Conservation (phyloP, 2,113 vertebrate species). For the Nematolebias whitei region DNA sequence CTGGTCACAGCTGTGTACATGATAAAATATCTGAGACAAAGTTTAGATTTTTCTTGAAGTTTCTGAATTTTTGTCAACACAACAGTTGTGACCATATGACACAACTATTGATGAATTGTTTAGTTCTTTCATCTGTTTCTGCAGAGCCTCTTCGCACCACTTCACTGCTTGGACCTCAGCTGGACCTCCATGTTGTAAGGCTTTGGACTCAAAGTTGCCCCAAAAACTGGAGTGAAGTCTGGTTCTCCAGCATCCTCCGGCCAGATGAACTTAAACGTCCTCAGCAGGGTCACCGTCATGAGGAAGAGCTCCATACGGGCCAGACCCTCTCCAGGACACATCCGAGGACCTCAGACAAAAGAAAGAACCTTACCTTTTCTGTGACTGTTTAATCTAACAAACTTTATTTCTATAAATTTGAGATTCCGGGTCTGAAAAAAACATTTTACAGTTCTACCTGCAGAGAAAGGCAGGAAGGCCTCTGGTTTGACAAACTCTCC, state of each 20-base stretch:
- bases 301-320: conserved; percentile 66
- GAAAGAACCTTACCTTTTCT: not conserved
- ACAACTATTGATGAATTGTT: too few relatives aligned
- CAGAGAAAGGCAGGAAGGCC: conserved; percentile 71
- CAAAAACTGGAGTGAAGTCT: conserved; percentile 10
- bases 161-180: not conserved
- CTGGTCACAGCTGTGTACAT: too few relatives aligned
- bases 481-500: conserved; percentile 72
- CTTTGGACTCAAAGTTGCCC: conserved; percentile 11
- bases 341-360: conserved; percentile 47
- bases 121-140: not conserved
- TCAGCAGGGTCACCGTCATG: conserved; percentile 20
- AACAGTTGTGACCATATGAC: too few relatives aligned
- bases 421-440: too few relatives aligned
- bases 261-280: conserved; percentile 34
- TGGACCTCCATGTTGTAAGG: conserved; percentile 30
- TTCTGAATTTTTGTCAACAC: too few relatives aligned
- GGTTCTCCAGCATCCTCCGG: conserved; percentile 29
- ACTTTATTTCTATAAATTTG: too few relatives aligned
- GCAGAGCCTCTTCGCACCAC: too few relatives aligned
- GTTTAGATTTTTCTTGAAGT: too few relatives aligned
- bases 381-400: too few relatives aligned
- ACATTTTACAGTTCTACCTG: conserved; percentile 16
- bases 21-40: too few relatives aligned
- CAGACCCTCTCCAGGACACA: conserved; percentile 63